Base-by-base conservation (phyloP, 2,797 vertebrate species). In the Odontamblyopus lacepedii region DNA sequence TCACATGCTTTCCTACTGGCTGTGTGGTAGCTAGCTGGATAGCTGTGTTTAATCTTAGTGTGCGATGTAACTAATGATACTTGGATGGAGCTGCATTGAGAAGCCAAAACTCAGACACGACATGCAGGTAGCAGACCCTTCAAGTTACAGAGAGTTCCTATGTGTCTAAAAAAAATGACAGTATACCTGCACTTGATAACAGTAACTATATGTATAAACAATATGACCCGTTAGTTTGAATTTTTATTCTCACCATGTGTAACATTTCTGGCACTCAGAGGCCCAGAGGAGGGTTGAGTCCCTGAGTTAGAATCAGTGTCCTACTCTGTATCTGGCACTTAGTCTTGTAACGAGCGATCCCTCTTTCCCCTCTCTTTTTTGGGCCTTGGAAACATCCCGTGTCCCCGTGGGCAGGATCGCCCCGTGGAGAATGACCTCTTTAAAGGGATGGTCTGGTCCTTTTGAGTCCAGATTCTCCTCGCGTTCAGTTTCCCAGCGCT, bases 381-480 rank as follows among this genome's bases (percentile, higher is more conserved):
- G 81, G 85, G 84, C 81, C 82, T 75, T 67, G 65, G 65, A 69
- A 84, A 71, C 6, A 57, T 74, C 38, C 44, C 76, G 70, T 83
- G 85, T 81, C 70, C 87, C 78, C 78, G 83, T 83, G 77, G 74
- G 23, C 70, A 83, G 86, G 82, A 89, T 89, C 87, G 86, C 78
- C 81, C 80, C 80, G 63, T 83, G 83, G 83, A 91, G 90, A 92
- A 92, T 88, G 85, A 87, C 83, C 85, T 82, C 86, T 91, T 90
- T 92, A 82, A 90, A 63, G 87, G 85, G 90, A 91, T 87, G 81
- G 87, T 88, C 88, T 83, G 78, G 86, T 84, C 88, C 84, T 81
- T 90, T 90, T 92, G 85, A 91, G 84, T 51, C 77, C 65, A 85
- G 88, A 91, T 93, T 93, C 90, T 92, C 90, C 90, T 92, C 84